Evolutionary conservation across 1,140 invertebrate species (phyloP).

Genomic region (Drosophila sucinea): DNA sequence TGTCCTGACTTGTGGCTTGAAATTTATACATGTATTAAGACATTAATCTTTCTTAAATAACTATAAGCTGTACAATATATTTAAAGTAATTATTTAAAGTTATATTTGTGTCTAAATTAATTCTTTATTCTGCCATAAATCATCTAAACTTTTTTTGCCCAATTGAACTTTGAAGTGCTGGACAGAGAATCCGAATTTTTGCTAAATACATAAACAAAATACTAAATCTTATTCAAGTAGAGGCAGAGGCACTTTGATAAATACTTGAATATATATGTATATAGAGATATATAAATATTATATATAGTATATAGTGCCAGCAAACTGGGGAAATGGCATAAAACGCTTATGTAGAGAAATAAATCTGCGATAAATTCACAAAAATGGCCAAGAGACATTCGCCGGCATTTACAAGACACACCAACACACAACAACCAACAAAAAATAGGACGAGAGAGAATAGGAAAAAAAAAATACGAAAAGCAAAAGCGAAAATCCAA

Average conservation of each 20-base stretch:
- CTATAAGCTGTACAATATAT: background rate
- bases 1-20: background rate
- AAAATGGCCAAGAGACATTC: slow-evolving; percentile 43
- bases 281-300: background rate
- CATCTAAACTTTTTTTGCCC: background rate
- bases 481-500: slow-evolving; percentile 27
- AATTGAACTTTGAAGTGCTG: slow-evolving; percentile 9
- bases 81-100: slow-evolving; percentile 1
- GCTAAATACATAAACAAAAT: slow-evolving; percentile 13
- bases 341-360: slow-evolving; percentile 64
- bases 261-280: background rate
- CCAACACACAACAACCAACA: slow-evolving; percentile 6
- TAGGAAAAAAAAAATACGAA: slow-evolving; percentile 59
- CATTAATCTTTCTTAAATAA: background rate
- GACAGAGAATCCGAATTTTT: background rate
- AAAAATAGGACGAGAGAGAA: slow-evolving; percentile 43
- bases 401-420: slow-evolving; percentile 13
- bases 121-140: background rate
- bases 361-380: slow-evolving; percentile 70
- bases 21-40: background rate
- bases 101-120: background rate
- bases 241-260: slow-evolving; percentile 6
- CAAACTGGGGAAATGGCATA: slow-evolving; percentile 35
- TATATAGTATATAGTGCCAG: slow-evolving; percentile 22
- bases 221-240: slow-evolving; percentile 32